Conservation (phyloP, 2,888 invertebrate genomes). For the Drosophila tanythrix region DNA sequence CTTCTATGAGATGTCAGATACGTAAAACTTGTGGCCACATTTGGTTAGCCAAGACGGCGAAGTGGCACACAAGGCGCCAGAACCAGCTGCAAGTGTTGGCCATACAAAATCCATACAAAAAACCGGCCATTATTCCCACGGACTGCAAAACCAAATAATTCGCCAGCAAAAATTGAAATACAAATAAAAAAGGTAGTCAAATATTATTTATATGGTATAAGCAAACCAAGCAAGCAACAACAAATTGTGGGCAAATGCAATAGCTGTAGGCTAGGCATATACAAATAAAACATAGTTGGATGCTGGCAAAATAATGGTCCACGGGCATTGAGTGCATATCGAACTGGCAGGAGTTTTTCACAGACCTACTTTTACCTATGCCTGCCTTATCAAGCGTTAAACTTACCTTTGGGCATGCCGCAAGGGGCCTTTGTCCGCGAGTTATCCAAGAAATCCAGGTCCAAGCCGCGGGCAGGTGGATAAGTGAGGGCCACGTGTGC, state of each 20-base stretch:
- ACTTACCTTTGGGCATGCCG: conserved; percentile 97
- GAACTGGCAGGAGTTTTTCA: conserved; percentile 37
- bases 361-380: conserved; percentile 48
- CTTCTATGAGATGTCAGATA: conserved; percentile 15
- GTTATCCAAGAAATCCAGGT: conserved; percentile 96
- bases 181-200: conserved; percentile 27
- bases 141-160: conserved; percentile 37
- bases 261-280: conserved; percentile 35
- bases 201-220: conserved; percentile 48
- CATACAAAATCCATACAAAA: conserved; percentile 26
- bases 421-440: conserved; percentile 95
- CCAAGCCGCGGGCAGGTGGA: conserved; percentile 94
- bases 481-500: conserved; percentile 94
- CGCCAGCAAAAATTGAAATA: conserved; percentile 14
- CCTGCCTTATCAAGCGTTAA: conserved; percentile 6
- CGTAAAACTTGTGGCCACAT: conserved; percentile 20
- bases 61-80: conserved; percentile 49
- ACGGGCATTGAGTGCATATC: conserved; percentile 40
- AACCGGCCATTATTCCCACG: conserved; percentile 74
- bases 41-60: conserved; percentile 20
- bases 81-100: conserved; percentile 53
- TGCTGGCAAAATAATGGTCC: neutral
- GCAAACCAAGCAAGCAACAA: conserved; percentile 10
- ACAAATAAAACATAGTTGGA: neutral
- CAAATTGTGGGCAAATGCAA: conserved; percentile 50